Base-by-base conservation (phyloP, 2,797 vertebrate species). In the Spinus pinus region DNA sequence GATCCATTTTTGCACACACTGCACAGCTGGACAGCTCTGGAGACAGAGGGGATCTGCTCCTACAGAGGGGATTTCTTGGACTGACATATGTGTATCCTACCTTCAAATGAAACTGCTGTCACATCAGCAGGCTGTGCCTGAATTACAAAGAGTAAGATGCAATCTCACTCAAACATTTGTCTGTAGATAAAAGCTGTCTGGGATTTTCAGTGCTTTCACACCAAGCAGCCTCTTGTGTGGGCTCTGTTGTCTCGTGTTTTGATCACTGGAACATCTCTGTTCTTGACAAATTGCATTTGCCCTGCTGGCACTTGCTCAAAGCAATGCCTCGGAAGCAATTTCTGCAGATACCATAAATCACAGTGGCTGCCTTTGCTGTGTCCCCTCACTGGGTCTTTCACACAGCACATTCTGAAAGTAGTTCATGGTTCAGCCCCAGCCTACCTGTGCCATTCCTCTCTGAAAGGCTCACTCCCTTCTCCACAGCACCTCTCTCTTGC, bases 201-300 rank as follows among this genome's bases (percentile, higher is more conserved):
- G 54, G 30, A 57, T 78, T 90, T 81, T 22, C 47, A 70, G 51
- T 4, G 49, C 58, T 74, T 92, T 88, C 83, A 75, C 71, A 88
- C 39, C 33, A 46, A 54, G 66, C 53, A 85, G 39, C 57, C 46
- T 54, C 53, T 54, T 54, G 49, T 31, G 10, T 42, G 51, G 58
- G 19, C 81, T 66, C 35, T 72, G 57, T 14, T 21, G 20, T 72
- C 54, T 25, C 31, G 0, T 20, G 9, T 72, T 82, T 69, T 60
- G 60, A 77, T 35, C 54, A 21, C 64, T 60, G 54, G 70, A 82
- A 72, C 50, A 49, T 75, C 54, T 57, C 70, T 0, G 0, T 12
- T 62, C 89, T n/a, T 60, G 60, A 86, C 75, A 92, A 56, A 53
- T 39, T 56, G 33, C 39, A 54, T 72, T 61, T 61, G 33, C 65